Conservation (phyloP, 1,140 invertebrate genomes). For the Penaeus japonicus region DNA sequence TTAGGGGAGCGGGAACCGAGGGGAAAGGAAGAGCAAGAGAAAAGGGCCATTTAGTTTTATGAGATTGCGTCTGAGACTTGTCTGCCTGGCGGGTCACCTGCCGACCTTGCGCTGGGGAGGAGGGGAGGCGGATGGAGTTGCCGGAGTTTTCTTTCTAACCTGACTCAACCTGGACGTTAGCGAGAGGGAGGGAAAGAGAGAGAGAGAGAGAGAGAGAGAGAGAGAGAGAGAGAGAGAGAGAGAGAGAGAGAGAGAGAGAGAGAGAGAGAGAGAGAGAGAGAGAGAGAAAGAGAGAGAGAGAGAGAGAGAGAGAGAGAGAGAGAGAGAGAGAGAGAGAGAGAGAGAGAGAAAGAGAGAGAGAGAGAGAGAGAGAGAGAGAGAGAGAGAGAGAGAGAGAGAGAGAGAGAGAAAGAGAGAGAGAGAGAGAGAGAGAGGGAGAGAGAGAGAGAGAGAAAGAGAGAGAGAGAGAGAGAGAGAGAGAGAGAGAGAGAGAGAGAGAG, state of each 20-base stretch:
- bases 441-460: neutral
- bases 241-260: too few species aligned
- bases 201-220: neutral
- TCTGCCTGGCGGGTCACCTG: neutral
- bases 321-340: neutral
- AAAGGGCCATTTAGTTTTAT: too few species aligned
- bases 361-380: neutral
- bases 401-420: too few species aligned
- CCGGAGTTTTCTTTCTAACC: too few species aligned
- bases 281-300: neutral
- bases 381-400: neutral
- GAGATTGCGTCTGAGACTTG: too few species aligned
- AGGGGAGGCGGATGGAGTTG: too few species aligned
- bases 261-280: neutral
- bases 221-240: neutral
- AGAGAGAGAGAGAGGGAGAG: neutral
- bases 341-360: neutral
- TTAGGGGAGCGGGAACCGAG: too few species aligned
- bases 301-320: neutral
- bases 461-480: neutral
- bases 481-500: conserved; percentile 26
- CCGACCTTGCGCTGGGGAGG: neutral
- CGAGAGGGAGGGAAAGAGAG: neutral
- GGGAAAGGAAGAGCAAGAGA: too few species aligned
- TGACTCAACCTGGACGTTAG: neutral